Conservation (phyloP, 2,797 vertebrate species). For the Agapornis canus region DNA sequence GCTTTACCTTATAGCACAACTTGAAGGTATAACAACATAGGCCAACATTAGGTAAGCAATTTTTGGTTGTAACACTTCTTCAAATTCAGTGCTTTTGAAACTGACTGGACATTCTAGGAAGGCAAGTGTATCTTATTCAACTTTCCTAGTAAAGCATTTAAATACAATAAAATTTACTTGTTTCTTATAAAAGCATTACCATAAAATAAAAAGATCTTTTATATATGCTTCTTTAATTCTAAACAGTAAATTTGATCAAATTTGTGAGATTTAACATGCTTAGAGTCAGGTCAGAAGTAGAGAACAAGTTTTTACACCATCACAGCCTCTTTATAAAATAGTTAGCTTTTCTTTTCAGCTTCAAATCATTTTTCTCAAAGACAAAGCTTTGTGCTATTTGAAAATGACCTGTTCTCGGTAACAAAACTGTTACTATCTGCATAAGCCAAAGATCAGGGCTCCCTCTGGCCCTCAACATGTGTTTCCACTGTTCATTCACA, state of each 20-base stretch:
- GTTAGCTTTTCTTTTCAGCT: neutral
- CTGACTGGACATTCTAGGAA: neutral
- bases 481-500: neutral
- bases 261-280: neutral
- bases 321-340: neutral
- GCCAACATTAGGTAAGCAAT: neutral
- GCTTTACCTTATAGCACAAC: neutral
- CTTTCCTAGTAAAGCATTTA: neutral
- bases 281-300: neutral
- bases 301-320: neutral
- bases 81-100: neutral
- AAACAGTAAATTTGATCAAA: neutral
- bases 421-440: neutral
- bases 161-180: neutral
- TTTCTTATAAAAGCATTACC: neutral
- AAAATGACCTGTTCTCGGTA: neutral
- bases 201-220: neutral
- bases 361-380: neutral
- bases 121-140: neutral
- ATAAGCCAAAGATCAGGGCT: neutral
- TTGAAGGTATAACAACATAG: neutral
- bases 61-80: neutral
- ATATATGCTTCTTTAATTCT: neutral
- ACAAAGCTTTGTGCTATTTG: neutral
- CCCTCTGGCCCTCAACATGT: neutral